Evolutionary conservation across 1,140 invertebrate genomes (phyloP), one percentile per base, ranked within the genome.

Genomic region (Hylaeus anthracinus): DNA sequence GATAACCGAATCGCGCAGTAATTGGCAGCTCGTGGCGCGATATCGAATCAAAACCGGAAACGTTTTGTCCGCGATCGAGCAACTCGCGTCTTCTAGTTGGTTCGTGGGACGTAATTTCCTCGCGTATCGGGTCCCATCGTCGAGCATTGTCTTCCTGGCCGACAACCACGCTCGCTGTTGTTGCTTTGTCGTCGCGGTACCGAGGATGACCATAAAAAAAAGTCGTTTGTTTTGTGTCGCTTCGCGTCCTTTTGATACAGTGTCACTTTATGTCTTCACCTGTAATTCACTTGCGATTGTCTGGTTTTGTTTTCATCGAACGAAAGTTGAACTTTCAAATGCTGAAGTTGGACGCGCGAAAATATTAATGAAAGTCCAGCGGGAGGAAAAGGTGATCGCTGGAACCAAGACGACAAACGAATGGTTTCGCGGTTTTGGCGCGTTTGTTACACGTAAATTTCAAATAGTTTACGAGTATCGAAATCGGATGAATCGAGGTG

Each of bases 61-160:
- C 72, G 84, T 83, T 86, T 82, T 83, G 85, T 86, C 71, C 55
- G 39, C 12, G 67, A 65, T 66, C 37, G 63, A 74, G 37, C 63
- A 63, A 64, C 78, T 67, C 70, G 56, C 67, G 56, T 45, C 63
- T 65, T 77, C 83, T 60, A 37, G 82, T 65, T 81, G 58, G 72
- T 69, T 75, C 71, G 60, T 80, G n/a, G 64, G 72, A 26, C 78
- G 67, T 80, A 85, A 86, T 86, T 86, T 80, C 61, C 78, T 85
- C 74, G 65, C 65, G 83, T 69, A 85, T 85, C 73, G 83, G 82
- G 58, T 48, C 39, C 69, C 72, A 45, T 71, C 76, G 53, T 51
- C 43, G 69, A n/a, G 15, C 74, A 85, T 81, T 85, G 83, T 84
- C 55, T 75, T 53, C 43, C 14, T n/a, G 26, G 60, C 56, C 51